phyloP scores from a whole-genome alignment of 2,888 invertebrate genomes.

The Mamestra brassicae region DNA sequence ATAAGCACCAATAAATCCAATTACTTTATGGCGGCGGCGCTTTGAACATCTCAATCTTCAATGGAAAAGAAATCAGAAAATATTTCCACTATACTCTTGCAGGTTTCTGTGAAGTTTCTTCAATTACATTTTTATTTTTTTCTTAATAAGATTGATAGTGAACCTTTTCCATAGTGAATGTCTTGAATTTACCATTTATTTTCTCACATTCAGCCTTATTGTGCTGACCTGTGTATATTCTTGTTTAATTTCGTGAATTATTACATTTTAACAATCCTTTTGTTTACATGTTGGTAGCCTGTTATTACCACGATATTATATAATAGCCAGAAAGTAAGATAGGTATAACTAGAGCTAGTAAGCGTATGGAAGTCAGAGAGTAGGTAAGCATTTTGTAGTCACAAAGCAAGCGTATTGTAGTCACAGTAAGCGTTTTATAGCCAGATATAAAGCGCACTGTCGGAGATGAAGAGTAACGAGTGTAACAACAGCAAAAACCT shows the following conservation, averaged over 20 bases:
- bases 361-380: slow-evolving; percentile 1
- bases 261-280: background rate
- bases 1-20: slow-evolving; percentile 13
- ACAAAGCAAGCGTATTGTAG: background rate
- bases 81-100: slow-evolving; percentile 2
- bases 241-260: background rate
- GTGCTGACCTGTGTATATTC: background rate
- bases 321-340: background rate
- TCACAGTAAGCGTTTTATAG: slow-evolving; percentile 19
- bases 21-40: background rate
- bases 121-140: slow-evolving; percentile 20
- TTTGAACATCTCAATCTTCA: background rate
- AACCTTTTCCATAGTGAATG: background rate
- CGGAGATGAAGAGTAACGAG: background rate
- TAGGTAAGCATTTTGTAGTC: slow-evolving; percentile 2
- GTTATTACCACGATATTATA: slow-evolving; percentile 50
- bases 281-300: slow-evolving; percentile 12
- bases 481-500: background rate
- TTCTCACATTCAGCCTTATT: background rate
- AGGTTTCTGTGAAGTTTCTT: slow-evolving; percentile 1
- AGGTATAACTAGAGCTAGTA: slow-evolving; percentile 8
- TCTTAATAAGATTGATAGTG: background rate
- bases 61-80: background rate
- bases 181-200: slow-evolving; percentile 5
- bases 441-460: slow-evolving; percentile 25